Evolutionary conservation across 2,797 vertebrate genomes (phyloP).

Genomic region (Gambelia wislizenii): DNA sequence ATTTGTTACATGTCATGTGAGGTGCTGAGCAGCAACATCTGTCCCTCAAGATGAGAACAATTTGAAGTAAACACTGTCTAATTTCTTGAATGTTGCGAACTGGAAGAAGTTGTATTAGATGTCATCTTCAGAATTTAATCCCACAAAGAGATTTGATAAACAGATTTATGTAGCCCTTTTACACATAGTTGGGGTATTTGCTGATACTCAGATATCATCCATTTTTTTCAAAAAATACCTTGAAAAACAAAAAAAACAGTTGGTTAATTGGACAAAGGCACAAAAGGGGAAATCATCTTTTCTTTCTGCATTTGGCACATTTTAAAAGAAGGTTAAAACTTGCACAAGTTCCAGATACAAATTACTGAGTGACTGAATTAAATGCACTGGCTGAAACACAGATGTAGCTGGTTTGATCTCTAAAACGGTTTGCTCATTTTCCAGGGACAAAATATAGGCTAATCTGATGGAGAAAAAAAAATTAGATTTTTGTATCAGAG

Average conservation of each 20-base stretch:
- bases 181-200: neutral
- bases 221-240: constrained; percentile 1
- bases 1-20: constrained; percentile 38
- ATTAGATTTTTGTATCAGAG: neutral
- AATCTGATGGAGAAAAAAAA: constrained; percentile 5
- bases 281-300: neutral
- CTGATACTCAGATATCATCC: constrained; percentile 3
- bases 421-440: neutral
- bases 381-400: neutral
- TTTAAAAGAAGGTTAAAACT: neutral
- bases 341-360: neutral
- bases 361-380: neutral
- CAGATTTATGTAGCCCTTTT: constrained; percentile 15
- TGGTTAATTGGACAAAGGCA: neutral
- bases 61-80: constrained; percentile 21
- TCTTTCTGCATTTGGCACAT: neutral
- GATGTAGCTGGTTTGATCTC: neutral
- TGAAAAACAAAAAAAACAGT: neutral
- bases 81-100: neutral
- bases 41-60: neutral
- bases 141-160: constrained; percentile 3
- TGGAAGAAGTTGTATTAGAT: neutral
- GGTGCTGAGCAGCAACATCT: constrained; percentile 6
- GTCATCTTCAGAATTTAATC: constrained; percentile 34
- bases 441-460: neutral